These are phyloP conservation scores for Allobates femoralis DNA, from an alignment of 2,797 vertebrate genomes.

Conservation along the genomic window DNA sequence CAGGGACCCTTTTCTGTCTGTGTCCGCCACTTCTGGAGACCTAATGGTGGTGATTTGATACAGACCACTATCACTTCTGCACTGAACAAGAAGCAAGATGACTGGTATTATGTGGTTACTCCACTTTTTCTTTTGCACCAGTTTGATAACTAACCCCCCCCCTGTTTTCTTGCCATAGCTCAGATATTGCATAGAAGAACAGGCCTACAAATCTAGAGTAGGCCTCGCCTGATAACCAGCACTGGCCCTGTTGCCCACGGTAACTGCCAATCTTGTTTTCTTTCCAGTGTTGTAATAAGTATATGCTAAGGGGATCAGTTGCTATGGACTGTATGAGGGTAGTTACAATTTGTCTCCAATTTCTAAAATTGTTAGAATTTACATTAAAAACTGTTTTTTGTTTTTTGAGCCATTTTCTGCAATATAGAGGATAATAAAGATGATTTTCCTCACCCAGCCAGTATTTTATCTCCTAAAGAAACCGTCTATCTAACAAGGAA, in stretches of 20 bases:
- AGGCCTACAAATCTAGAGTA: background rate
- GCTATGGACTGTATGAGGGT: background rate
- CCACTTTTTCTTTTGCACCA: background rate
- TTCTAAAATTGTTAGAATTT: background rate
- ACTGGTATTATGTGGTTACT: background rate
- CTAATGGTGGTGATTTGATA: background rate
- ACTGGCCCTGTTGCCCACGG: background rate
- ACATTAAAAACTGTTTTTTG: background rate
- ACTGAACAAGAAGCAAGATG: background rate
- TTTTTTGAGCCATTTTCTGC: background rate
- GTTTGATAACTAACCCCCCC: background rate
- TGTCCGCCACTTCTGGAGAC: background rate
- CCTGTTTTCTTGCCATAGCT: background rate
- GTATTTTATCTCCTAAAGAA: background rate
- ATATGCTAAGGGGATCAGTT: background rate
- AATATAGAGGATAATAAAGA: background rate
- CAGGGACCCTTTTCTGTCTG: too few relatives aligned
- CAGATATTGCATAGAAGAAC: background rate
- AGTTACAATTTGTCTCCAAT: background rate
- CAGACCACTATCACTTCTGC: background rate
- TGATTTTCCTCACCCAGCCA: background rate
- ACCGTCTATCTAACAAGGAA: conserved; percentile 14
- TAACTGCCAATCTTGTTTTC: too few relatives aligned
- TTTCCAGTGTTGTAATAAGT: background rate
- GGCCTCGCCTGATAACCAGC: background rate